Evolutionary conservation across 2,888 invertebrate species (phyloP).

Genomic region (Mythimna albipuncta): DNA sequence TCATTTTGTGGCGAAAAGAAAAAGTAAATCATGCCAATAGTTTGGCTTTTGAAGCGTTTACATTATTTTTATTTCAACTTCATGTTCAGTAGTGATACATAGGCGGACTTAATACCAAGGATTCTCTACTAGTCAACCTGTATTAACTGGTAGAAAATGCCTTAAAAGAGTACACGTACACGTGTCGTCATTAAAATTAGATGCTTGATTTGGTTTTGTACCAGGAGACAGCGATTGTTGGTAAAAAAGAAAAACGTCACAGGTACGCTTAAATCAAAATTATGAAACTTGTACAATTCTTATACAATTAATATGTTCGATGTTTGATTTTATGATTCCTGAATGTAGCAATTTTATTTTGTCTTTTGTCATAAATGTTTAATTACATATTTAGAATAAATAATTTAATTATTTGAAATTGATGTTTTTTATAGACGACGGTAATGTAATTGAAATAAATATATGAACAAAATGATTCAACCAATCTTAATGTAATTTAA

Average conservation of each 20-base stretch:
- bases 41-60: too few species aligned
- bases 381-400: constrained; percentile 50
- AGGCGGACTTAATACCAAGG: too few species aligned
- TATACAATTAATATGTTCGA: constrained; percentile 46
- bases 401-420: constrained; percentile 42
- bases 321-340: constrained; percentile 44
- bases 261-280: constrained; percentile 55
- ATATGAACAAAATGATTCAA: constrained; percentile 46
- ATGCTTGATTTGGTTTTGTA: too few species aligned
- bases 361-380: constrained; percentile 29
- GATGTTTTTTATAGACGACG: constrained; percentile 41
- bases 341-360: constrained; percentile 39
- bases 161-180: too few species aligned
- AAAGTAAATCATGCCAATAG: too few species aligned
- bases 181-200: too few species aligned
- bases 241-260: constrained; percentile 6
- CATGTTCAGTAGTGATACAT: too few species aligned
- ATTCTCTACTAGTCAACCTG: too few species aligned
- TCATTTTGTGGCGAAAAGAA: too few species aligned
- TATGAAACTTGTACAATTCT: constrained; percentile 45
- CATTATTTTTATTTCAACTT: too few species aligned
- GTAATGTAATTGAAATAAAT: constrained; percentile 45
- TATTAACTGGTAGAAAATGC: too few species aligned
- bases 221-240: too few species aligned
- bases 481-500: constrained; percentile 38